Evolutionary conservation across 2,888 invertebrate genomes (phyloP), one percentile per base, ranked within the genome.

Genomic region (Formica aserva): DNA sequence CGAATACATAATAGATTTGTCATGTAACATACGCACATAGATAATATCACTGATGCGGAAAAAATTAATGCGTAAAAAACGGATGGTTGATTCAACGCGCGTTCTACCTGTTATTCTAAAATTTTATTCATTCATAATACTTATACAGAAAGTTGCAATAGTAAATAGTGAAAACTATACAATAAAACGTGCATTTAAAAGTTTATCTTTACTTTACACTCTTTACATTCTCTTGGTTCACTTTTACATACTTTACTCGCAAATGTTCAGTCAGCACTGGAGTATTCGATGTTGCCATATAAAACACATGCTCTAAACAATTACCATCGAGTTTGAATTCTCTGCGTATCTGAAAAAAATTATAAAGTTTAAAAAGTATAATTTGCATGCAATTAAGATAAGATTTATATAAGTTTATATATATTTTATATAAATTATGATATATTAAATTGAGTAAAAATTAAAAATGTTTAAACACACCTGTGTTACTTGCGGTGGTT

Each of bases 251-350:
- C 60, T 95, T 92, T 5, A 96, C 96, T 71, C 94, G 94, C 74
- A 96, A 94, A 94, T 96, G 96, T 88, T 96, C 95, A 1, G 95
- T 95, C 82, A 96, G 63, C 52, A 91, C 89, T 0, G 95, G 95
- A 13, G 95, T 96, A 8, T 92, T 95, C n/a, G 95, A 95, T 0
- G 96, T 96, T 62, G 95, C 96, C 96, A 96, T 96, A 60, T 87
- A 95, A 11, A 96, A 72, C 35, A 93, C 93, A 1, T 96, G 93
- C 89, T 96, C 95, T 83, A 96, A 91, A 65, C 22, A 60, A 71
- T 92, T 83, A 5, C 82, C 91, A 0, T 88, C 74, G 1, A 92
- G 85, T 85, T 92, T 95, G 3, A 96, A 93, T 45, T 93, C 90
- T 45, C 96, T 92, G 83, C 94, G 95, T 13, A 96, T 92, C 91